phyloP scores from a whole-genome alignment of 2,797 vertebrate genomes.

The Lepidocolaptes lacrymiger region DNA sequence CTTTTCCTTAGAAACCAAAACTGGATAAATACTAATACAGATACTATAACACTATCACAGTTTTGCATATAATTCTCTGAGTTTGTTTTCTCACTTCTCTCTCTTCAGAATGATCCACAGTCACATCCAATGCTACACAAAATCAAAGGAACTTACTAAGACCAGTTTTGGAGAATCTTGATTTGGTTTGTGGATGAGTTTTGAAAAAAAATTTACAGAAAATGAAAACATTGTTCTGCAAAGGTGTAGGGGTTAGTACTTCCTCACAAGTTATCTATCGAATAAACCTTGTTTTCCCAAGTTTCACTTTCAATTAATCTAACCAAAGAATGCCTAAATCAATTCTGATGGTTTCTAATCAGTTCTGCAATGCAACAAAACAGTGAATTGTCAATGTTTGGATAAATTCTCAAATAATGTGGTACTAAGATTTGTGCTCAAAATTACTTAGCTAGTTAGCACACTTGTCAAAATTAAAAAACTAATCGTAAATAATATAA shows the following conservation, averaged over 20 bases:
- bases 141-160: neutral
- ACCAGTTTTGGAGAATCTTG: neutral
- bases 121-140: neutral
- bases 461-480: neutral
- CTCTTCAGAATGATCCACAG: neutral
- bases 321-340: neutral
- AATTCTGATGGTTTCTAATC: neutral
- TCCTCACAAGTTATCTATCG: neutral
- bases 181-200: neutral
- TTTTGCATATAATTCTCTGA: neutral
- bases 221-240: neutral
- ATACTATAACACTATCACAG: neutral
- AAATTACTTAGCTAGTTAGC: neutral
- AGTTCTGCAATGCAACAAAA: neutral
- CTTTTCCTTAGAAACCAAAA: neutral
- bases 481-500: neutral
- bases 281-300: neutral
- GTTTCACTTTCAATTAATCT: neutral
- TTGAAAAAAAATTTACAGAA: neutral
- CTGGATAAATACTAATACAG: neutral
- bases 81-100: neutral
- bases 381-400: neutral
- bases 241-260: neutral
- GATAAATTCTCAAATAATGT: neutral
- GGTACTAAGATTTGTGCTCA: neutral